A percentile compares a stretch with the other conserved stretches of the same genome.
Conservation (phyloP, 2,888 invertebrate genomes). For the Apodemia zela region DNA sequence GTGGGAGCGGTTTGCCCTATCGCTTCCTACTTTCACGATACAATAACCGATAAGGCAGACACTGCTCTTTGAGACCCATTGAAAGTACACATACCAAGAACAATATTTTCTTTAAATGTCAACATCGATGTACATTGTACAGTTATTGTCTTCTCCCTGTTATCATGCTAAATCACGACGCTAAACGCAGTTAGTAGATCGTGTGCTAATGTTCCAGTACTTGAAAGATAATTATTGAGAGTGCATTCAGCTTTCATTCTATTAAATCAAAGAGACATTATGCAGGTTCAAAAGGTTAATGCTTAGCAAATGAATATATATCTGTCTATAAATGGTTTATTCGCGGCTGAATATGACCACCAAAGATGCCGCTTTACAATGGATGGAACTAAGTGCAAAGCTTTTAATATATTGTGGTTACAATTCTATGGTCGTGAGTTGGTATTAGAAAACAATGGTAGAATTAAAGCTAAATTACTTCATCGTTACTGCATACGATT, state of each 20-base stretch:
- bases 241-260: slow-evolving; percentile 18
- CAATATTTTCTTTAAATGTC: slow-evolving; percentile 37
- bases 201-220: slow-evolving; percentile 3
- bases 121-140: slow-evolving; percentile 29
- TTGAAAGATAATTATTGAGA: slow-evolving; percentile 18
- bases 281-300: slow-evolving; percentile 29
- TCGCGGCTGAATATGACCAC: slow-evolving; percentile 52
- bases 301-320: slow-evolving; percentile 49
- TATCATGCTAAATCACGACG: slow-evolving; percentile 13
- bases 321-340: slow-evolving; percentile 53
- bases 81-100: slow-evolving; percentile 34
- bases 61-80: slow-evolving; percentile 45
- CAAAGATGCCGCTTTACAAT: slow-evolving; percentile 38
- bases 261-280: slow-evolving; percentile 17
- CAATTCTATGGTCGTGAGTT: slow-evolving; percentile 11
- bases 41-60: slow-evolving; percentile 60
- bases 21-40: slow-evolving; percentile 71
- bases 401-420: slow-evolving; percentile 15
- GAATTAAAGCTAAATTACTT: slow-evolving; percentile 14
- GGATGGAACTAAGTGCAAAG: slow-evolving; percentile 13
- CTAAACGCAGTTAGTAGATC: slow-evolving; percentile 13
- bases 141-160: slow-evolving; percentile 18
- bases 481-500: slow-evolving; percentile 4
- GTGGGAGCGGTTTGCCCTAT: slow-evolving; percentile 74
- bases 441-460: slow-evolving; percentile 16